Evolutionary conservation across 2,113 vertebrate species (phyloP).

Genomic region (Nerophis lumbriciformis): DNA sequence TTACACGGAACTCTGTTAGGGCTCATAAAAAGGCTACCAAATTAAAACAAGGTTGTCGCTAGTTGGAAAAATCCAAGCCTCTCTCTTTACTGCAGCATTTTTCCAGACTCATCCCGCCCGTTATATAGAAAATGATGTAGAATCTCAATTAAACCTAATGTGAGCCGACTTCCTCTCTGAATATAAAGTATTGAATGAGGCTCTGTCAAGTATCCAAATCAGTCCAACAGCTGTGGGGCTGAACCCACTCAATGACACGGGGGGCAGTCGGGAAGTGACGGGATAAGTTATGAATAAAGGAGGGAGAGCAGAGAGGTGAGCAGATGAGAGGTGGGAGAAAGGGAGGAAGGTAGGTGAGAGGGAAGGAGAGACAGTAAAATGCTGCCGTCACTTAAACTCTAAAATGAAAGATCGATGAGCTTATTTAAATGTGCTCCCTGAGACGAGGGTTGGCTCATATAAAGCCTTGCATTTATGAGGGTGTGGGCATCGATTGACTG

Average conservation of each 20-base stretch:
- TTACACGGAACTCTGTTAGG: neutral
- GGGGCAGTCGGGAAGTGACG: neutral
- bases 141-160: slow-evolving; percentile 24
- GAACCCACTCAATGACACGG: slow-evolving; percentile 36
- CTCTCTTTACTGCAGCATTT: neutral
- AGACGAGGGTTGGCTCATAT: slow-evolving; percentile 63
- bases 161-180: slow-evolving; percentile 24
- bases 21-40: slow-evolving; percentile 4
- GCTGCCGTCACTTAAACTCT: slow-evolving; percentile 69
- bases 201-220: slow-evolving; percentile 34
- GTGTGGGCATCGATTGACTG: slow-evolving; percentile 61
- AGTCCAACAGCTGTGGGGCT: slow-evolving; percentile 53
- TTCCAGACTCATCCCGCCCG: neutral
- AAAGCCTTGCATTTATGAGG: slow-evolving; percentile 63
- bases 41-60: slow-evolving; percentile 1
- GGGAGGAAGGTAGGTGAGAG: neutral
- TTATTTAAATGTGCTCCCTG: slow-evolving; percentile 71
- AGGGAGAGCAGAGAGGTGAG: slow-evolving; percentile 37
- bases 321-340: slow-evolving; percentile 31
- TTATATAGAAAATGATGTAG: slow-evolving; percentile 23
- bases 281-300: slow-evolving; percentile 49
- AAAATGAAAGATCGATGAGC: slow-evolving; percentile 73
- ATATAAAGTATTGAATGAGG: slow-evolving; percentile 24
- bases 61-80: neutral
- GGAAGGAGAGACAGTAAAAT: slow-evolving; percentile 54